Evolutionary conservation across 2,113 vertebrate genomes (phyloP).

Genomic region (Semnornis frantzii): DNA sequence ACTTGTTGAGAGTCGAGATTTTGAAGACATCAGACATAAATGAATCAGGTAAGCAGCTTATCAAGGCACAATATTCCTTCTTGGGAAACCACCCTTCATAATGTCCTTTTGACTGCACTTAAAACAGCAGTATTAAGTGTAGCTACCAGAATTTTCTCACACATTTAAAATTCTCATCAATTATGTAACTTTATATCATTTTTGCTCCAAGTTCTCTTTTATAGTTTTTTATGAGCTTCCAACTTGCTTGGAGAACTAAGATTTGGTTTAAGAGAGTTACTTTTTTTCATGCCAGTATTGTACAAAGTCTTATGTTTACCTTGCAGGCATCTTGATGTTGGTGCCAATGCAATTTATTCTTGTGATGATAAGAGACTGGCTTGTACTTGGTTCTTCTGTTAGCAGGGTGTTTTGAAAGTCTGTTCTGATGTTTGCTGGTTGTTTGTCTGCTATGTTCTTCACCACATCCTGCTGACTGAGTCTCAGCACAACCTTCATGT

Average conservation of each 20-base stretch:
- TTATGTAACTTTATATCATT: not conserved
- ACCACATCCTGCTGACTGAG: conserved; percentile 23
- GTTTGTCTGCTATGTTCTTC: conserved; percentile 28
- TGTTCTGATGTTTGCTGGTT: conserved; percentile 43
- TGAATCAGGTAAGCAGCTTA: not conserved
- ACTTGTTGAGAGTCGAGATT: not conserved
- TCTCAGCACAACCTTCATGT: conserved; percentile 8
- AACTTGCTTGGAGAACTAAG: conserved; percentile 8
- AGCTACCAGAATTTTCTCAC: not conserved
- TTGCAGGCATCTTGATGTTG: conserved; percentile 64
- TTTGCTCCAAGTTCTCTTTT: conserved; percentile 2
- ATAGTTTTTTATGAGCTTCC: conserved; percentile 1
- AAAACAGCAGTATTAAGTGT: not conserved
- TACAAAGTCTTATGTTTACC: conserved; percentile 62
- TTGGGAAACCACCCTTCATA: not conserved
- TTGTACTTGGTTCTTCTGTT: conserved; percentile 51
- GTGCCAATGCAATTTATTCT: conserved; percentile 65
- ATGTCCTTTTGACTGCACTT: not conserved
- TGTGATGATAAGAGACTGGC: conserved; percentile 61
- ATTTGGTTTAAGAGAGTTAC: conserved; percentile 33
- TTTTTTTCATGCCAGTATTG: conserved; percentile 55
- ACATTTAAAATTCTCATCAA: not conserved
- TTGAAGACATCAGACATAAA: not conserved
- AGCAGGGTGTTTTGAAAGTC: conserved; percentile 58
- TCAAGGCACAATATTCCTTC: not conserved